These are phyloP conservation scores for Conus betulinus DNA, from an alignment of 1,140 invertebrate genomes.

Conservation along the genomic window DNA sequence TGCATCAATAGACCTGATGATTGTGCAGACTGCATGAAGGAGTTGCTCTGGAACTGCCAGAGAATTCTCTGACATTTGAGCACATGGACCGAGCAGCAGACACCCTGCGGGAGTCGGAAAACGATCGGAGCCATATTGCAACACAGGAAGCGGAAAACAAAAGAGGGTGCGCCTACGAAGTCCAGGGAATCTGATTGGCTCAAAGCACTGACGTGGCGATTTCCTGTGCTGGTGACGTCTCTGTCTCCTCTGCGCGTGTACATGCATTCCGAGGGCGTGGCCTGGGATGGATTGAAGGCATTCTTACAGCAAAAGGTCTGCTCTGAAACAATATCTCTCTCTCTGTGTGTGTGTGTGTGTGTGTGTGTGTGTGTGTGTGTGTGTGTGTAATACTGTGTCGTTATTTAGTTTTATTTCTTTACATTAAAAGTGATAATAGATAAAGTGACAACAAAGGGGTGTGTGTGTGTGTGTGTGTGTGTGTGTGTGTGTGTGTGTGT, in stretches of 20 bases:
- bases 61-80: not conserved
- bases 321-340: no score
- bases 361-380: no score
- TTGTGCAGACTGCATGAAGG: not conserved
- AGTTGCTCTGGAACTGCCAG: constrained; percentile 23
- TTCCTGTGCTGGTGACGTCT: constrained; percentile 49
- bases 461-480: no score
- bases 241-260: constrained; percentile 48
- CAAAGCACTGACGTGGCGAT: constrained; percentile 39
- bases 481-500: no score
- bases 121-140: not conserved
- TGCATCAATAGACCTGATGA: no score
- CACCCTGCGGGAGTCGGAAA: not conserved
- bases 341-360: no score
- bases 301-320: constrained; percentile 39
- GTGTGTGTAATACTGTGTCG: no score
- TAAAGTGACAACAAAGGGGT: no score
- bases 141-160: not conserved
- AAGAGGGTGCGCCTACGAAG: not conserved
- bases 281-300: constrained; percentile 36
- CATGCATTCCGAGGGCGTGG: constrained; percentile 44
- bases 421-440: no score
- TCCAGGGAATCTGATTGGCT: not conserved
- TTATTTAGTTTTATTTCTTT: no score
- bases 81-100: not conserved